Evolutionary conservation across 2,888 invertebrate species (phyloP), one percentile per base, ranked within the genome.

Genomic region (Apodemia zela): DNA sequence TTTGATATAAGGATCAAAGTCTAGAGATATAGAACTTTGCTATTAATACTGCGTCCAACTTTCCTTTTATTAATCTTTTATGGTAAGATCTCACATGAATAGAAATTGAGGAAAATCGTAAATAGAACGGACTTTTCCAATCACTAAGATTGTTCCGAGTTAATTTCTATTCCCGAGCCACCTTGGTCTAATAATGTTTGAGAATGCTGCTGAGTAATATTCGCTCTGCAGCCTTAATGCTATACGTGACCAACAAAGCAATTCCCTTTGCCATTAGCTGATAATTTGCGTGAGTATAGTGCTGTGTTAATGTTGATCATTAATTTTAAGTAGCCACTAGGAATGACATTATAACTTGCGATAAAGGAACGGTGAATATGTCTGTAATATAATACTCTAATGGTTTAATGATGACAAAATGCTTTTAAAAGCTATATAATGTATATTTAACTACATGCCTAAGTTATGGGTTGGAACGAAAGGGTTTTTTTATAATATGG

Each of bases 121-220:
- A 47, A 47, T 47, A 47, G 45, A 47, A 47, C 17, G 45, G 45
- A 47, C 45, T 47, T 47, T 47, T 47, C 45, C 45, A 47, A 47
- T 47, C 45, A 47, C 17, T 47, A 47, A 47, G 45, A 47, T 47
- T 47, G 45, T 47, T 47, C 45, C n/a, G n/a, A 47, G 45, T 47
- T 47, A 47, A 47, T 47, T 47, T 47, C 45, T 47, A 47, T 47
- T 47, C 45, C 45, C 45, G 17, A 47, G 45, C 45, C 45, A 17
- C 45, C 45, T n/a, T 47, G 45, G 45, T 47, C 45, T 47, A 47
- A 47, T 47, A 47, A 47, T 47, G 45, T 47, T 47, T 47, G 45
- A 47, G 45, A 47, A 47, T 47, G 45, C 45, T 47, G 45, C 45
- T 47, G 45, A 47, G 45, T 47, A 47, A 47, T 47, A 47, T 47